Evolutionary conservation across 2,797 vertebrate species (phyloP).

Genomic region (Thaleichthys pacificus): DNA sequence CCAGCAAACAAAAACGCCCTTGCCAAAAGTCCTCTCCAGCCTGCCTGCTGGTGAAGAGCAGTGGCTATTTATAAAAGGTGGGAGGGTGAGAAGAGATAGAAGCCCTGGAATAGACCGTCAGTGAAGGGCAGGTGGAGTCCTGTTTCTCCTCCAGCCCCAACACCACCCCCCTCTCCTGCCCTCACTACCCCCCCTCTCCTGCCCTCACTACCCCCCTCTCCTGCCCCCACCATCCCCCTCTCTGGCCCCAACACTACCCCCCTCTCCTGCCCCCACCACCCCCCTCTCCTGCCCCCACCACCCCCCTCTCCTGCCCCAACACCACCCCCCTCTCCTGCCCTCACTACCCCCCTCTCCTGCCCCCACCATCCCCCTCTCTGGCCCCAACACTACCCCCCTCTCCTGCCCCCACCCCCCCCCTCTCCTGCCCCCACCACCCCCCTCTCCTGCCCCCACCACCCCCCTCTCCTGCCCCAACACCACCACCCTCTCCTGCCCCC

Average conservation of each 20-base stretch:
- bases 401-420: too few relatives aligned
- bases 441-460: too few relatives aligned
- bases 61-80: conserved; percentile 74
- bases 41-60: conserved; percentile 65
- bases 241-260: background rate
- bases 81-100: conserved; percentile 65
- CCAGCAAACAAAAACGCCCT: conserved; percentile 62
- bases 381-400: background rate
- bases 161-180: too few relatives aligned
- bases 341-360: conserved; percentile 6
- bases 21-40: conserved; percentile 54
- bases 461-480: background rate
- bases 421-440: too few relatives aligned
- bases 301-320: conserved; percentile 1
- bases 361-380: conserved; percentile 30
- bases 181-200: too few relatives aligned
- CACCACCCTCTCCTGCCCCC: background rate
- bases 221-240: too few relatives aligned
- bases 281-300: background rate
- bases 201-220: too few relatives aligned
- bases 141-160: conserved; percentile 52
- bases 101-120: conserved; percentile 64
- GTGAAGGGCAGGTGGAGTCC: conserved; percentile 58
- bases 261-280: background rate
- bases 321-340: background rate